Evolutionary conservation across 2,113 vertebrate species (phyloP).

Genomic region (Otus sunia): DNA sequence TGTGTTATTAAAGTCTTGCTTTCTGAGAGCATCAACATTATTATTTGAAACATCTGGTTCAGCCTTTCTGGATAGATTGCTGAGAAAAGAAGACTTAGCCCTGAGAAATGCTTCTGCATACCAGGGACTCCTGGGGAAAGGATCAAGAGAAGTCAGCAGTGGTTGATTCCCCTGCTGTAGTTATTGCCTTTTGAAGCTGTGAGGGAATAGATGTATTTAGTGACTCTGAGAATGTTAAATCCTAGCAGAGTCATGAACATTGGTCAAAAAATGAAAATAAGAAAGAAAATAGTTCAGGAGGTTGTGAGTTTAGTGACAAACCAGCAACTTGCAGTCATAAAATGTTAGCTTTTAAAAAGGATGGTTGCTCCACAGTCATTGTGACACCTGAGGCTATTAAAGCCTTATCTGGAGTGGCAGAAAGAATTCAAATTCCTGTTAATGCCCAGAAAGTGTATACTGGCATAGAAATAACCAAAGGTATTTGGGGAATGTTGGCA

Average conservation of each 20-base stretch:
- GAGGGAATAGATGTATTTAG: neutral
- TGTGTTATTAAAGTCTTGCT: neutral
- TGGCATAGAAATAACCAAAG: neutral
- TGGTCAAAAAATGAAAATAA: neutral
- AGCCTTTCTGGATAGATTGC: neutral
- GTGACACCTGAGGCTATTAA: neutral
- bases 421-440: neutral
- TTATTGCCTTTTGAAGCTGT: neutral
- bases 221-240: neutral
- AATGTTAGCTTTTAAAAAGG: neutral
- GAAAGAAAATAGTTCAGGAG: neutral
- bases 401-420: neutral
- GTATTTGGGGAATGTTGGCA: neutral
- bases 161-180: neutral
- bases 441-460: neutral
- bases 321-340: neutral
- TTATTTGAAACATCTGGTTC: neutral
- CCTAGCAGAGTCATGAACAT: neutral
- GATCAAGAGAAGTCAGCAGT: conserved; percentile 2
- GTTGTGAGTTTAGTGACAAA: neutral
- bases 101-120: neutral
- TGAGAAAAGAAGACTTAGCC: neutral
- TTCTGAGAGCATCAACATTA: neutral
- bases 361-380: neutral
- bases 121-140: neutral